These are phyloP conservation scores for Sebastes flavidus DNA, from an alignment of 2,797 vertebrate species.

Conservation along the genomic window DNA sequence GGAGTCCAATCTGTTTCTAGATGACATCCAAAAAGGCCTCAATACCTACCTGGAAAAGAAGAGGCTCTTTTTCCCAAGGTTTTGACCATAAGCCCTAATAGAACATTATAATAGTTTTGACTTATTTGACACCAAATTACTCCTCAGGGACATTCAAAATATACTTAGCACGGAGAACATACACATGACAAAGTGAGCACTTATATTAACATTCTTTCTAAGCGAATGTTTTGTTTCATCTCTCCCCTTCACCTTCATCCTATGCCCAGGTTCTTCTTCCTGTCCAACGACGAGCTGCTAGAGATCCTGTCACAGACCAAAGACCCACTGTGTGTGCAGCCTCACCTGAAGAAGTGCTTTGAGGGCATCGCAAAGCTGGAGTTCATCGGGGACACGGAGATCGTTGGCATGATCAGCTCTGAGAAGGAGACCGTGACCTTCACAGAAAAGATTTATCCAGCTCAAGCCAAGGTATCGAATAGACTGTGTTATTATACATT, in stretches of 20 bases:
- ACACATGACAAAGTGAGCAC: background rate
- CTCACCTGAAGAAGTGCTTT: constrained; percentile 95
- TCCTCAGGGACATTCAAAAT: background rate
- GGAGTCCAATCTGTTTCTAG: constrained; percentile 88
- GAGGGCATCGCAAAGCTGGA: constrained; percentile 92
- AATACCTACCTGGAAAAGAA: constrained; percentile 93
- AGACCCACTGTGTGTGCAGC: constrained; percentile 92
- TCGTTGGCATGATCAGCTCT: constrained; percentile 92
- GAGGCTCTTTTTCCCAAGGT: constrained; percentile 95
- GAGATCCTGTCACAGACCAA: constrained; percentile 96
- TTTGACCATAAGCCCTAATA: background rate
- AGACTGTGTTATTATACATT: background rate
- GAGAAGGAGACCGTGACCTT: constrained; percentile 90
- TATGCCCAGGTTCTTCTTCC: constrained; percentile 90
- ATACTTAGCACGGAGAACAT: background rate
- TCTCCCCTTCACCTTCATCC: background rate
- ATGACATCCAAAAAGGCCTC: constrained; percentile 92
- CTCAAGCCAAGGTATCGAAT: constrained; percentile 84
- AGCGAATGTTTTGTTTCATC: background rate
- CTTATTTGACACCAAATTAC: background rate
- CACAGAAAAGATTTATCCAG: constrained; percentile 84
- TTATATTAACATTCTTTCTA: background rate
- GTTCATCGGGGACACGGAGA: constrained; percentile 86
- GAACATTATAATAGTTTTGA: background rate
- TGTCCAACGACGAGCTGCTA: constrained; percentile 93